A percentile compares a stretch with the other conserved stretches of the same genome.
phyloP scores from a whole-genome alignment of 2,888 invertebrate genomes.

The Rhopalosiphum nymphaeae region DNA sequence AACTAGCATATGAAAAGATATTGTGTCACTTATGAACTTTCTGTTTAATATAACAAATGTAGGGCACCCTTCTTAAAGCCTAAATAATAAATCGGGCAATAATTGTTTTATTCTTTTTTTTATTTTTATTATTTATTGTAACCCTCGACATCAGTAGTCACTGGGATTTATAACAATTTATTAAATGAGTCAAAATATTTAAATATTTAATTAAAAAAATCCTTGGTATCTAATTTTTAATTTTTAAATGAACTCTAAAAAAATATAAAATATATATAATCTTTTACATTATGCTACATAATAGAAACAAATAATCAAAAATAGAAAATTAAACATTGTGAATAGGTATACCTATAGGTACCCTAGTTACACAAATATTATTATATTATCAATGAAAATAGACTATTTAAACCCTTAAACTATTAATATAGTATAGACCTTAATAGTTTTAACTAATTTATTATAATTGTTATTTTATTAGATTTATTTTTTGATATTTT shows the following conservation, averaged over 20 bases:
- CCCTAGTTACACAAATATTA: too few relatives aligned
- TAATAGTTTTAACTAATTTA: background rate
- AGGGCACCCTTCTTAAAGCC: background rate
- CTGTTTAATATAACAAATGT: background rate
- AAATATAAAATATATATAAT: background rate
- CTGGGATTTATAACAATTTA: background rate
- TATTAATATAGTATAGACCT: background rate
- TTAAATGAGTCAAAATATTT: background rate
- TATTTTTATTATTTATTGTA: background rate
- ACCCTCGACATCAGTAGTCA: background rate
- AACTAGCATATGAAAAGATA: background rate
- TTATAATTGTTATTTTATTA: background rate
- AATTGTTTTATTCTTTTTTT: background rate
- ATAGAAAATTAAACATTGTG: too few relatives aligned
- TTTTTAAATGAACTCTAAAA: background rate
- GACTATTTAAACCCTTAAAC: too few relatives aligned
- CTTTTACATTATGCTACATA: too few relatives aligned
- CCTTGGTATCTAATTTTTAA: background rate
- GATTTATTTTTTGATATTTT: background rate
- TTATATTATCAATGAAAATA: too few relatives aligned
- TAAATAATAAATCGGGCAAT: background rate
- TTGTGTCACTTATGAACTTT: background rate
- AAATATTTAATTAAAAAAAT: background rate
- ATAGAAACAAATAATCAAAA: too few relatives aligned
- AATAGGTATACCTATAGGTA: too few relatives aligned